phyloP scores from a whole-genome alignment of 2,797 vertebrate species.

The Mormyrops attenuatus region DNA sequence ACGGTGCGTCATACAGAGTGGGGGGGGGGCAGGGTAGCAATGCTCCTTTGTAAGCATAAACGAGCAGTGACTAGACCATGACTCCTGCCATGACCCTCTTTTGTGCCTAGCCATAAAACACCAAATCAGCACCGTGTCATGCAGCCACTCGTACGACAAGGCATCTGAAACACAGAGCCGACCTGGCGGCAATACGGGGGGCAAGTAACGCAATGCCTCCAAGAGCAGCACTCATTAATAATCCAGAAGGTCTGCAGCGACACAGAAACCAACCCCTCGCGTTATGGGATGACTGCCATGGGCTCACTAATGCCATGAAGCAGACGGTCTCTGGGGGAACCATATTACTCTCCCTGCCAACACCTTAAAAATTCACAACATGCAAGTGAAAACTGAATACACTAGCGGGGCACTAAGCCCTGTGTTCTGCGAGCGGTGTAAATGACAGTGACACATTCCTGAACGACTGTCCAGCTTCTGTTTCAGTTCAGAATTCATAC shows the following conservation, averaged over 20 bases:
- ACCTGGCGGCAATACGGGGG: neutral
- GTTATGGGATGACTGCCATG: neutral
- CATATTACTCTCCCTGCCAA: neutral
- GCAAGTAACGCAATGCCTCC: neutral
- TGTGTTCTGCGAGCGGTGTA: neutral
- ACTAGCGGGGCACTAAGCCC: neutral
- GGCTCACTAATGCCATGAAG: neutral
- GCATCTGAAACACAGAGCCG: neutral
- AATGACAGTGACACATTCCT: neutral
- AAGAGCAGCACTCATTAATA: constrained; percentile 21
- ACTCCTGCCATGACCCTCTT: neutral
- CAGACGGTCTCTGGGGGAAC: neutral
- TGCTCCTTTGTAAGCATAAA: constrained; percentile 35
- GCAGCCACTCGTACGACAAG: neutral
- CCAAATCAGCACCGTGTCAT: neutral
- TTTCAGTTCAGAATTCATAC: neutral
- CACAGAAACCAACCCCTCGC: constrained; percentile 12
- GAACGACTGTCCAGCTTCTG: neutral
- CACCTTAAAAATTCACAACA: neutral
- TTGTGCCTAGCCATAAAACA: constrained; percentile 19
- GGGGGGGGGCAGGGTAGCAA: constrained; percentile 16
- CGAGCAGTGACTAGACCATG: constrained; percentile 20
- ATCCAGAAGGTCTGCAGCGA: constrained; percentile 27
- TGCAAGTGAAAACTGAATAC: neutral
- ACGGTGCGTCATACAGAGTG: neutral